phyloP scores from a whole-genome alignment of 2,113 vertebrate genomes.

The Merops nubicus region DNA sequence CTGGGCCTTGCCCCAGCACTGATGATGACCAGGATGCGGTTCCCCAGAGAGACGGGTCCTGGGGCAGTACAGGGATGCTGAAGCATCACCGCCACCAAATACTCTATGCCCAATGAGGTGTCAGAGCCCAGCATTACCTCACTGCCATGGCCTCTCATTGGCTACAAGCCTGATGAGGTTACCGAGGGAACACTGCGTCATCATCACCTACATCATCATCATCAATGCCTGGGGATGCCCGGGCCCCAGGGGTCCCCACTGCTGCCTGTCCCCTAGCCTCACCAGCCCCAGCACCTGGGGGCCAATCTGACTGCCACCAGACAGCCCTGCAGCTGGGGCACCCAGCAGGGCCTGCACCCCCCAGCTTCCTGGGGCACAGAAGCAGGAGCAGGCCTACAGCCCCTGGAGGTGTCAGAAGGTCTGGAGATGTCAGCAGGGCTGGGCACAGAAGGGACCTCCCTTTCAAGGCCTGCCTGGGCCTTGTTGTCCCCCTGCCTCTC shows the following conservation, averaged over 20 bases:
- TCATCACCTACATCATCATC: background rate
- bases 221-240: background rate
- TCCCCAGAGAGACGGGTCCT: background rate
- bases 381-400: background rate
- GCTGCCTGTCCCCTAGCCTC: too few species aligned
- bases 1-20: background rate
- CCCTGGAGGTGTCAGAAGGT: background rate
- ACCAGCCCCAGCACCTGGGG: background rate
- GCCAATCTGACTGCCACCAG: too few species aligned
- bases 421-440: background rate
- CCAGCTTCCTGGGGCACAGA: fast-evolving
- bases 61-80: background rate
- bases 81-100: background rate
- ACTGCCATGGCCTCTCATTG: background rate
- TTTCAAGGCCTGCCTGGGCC: background rate
- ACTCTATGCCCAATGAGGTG: background rate
- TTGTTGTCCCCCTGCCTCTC: background rate
- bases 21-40: background rate
- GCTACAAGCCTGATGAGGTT: background rate
- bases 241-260: background rate
- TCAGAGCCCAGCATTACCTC: conserved; percentile 30
- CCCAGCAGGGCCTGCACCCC: background rate
- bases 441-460: background rate
- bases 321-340: background rate
- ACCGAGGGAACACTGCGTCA: background rate